Evolutionary conservation across 2,888 invertebrate genomes (phyloP), one percentile per base, ranked within the genome.

Genomic region (Xestia ashworthii): DNA sequence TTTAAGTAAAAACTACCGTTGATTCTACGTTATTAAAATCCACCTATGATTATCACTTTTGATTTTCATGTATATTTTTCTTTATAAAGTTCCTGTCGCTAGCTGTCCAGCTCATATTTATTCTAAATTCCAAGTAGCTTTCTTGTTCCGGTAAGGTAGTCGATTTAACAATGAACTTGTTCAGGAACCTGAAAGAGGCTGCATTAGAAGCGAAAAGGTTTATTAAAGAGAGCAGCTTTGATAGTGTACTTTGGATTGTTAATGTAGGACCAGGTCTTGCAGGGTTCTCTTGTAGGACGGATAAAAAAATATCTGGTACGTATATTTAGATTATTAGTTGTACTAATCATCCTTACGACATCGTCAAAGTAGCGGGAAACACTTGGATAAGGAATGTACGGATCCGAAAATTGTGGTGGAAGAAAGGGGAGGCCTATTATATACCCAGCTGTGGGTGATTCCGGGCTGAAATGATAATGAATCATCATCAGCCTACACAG

Each of bases 161-260:
- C 50, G 50, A 4, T 5, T 55, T 71, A 5, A 86, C 32, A 46
- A 90, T 91, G 91, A 69, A 77, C 60, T 69, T 85, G 38, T 77
- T 89, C 0, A 74, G 69, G 25, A 58, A 16, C 16, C 19, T 90
- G 16, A 90, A 86, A 71, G 38, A 78, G 8, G 60, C 19, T 19
- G 68, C 89, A 41, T 32, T 69, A 19, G 75, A 87, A 12, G 80
- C 80, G 6, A 93, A 90, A 82, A 71, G 72, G 44, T 80, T 86
- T 6, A 41, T 95, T 0, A 53, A 71, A 64, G 91, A 90, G 6
- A 90, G 91, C 65, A 93, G 89, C 62, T 83, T 93, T 8, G 92
- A 94, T 19, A 92, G 90, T 81, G 55, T 95, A 11, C 71, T 95
- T 44, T 91, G 92, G 92, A 80, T 95, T 8, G 91, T 95, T 1